Conservation (phyloP, 2,113 vertebrate species). For the Arothron firmamentum region DNA sequence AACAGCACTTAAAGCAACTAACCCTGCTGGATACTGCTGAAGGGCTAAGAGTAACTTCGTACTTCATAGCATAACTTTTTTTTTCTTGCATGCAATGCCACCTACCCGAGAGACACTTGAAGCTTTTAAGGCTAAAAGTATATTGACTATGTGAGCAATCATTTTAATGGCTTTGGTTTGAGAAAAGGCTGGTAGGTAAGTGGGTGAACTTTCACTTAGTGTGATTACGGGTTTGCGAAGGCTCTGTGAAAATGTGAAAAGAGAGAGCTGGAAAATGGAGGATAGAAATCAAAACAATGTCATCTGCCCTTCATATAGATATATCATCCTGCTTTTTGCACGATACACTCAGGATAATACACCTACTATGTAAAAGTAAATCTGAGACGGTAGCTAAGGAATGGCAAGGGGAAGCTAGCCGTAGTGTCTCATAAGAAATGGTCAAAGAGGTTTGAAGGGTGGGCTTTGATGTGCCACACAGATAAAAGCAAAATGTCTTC, state of each 20-base stretch:
- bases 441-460: slow-evolving; percentile 2
- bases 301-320: neutral
- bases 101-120: too few relatives aligned
- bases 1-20: too few relatives aligned
- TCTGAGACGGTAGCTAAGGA: slow-evolving; percentile 15
- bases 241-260: slow-evolving; percentile 4
- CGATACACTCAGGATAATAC: too few relatives aligned
- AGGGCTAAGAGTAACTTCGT: too few relatives aligned
- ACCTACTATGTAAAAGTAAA: too few relatives aligned
- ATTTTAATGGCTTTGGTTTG: slow-evolving; percentile 27
- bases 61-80: too few relatives aligned
- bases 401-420: slow-evolving; percentile 25
- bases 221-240: slow-evolving; percentile 14
- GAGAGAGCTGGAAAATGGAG: neutral
- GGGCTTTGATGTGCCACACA: slow-evolving; percentile 56
- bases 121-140: too few relatives aligned
- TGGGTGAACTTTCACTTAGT: slow-evolving; percentile 20
- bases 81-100: too few relatives aligned
- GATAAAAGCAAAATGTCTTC: slow-evolving; percentile 53
- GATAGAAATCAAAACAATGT: neutral
- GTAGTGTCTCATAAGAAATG: slow-evolving; percentile 24
- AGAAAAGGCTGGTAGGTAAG: slow-evolving; percentile 6
- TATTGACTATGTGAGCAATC: slow-evolving; percentile 4
- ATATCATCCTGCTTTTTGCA: neutral
- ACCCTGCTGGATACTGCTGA: too few relatives aligned